Conservation (phyloP, 2,888 invertebrate genomes). For the Steromphala cineraria region DNA sequence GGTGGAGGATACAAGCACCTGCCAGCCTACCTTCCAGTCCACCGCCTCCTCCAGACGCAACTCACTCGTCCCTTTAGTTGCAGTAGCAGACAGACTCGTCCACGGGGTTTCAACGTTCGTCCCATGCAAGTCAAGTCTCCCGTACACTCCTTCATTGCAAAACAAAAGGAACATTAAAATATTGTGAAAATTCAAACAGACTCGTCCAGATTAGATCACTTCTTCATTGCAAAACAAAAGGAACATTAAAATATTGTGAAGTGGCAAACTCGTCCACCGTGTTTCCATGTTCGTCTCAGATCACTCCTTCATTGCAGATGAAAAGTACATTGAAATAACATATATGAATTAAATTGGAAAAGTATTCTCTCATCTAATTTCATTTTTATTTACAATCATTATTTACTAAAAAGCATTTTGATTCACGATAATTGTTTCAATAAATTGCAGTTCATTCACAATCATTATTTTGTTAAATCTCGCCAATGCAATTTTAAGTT, state of each 20-base stretch:
- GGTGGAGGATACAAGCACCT: constrained; percentile 61
- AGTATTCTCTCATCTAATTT: no score
- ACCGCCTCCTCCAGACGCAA: constrained; percentile 51
- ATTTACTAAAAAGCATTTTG: no score
- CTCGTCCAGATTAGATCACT: constrained; percentile 63
- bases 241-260: no score
- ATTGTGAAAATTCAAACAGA: no score
- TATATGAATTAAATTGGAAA: no score
- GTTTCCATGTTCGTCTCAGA: no score
- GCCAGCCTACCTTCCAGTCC: constrained; percentile 58
- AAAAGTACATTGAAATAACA: no score
- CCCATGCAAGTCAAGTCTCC: constrained; percentile 67
- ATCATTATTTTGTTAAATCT: no score
- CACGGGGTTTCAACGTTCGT: constrained; percentile 48
- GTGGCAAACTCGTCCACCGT: constrained; percentile 60
- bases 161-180: background rate
- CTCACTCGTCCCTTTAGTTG: constrained; percentile 42
- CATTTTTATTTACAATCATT: no score
- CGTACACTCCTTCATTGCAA: constrained; percentile 43
- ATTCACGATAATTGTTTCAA: no score
- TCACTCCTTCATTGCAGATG: constrained; percentile 30
- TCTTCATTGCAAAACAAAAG: background rate
- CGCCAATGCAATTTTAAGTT: no score
- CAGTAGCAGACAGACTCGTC: constrained; percentile 54
- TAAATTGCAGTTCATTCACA: no score